Conservation (phyloP, 2,797 vertebrate species). For the Takifugu rubripes region DNA sequence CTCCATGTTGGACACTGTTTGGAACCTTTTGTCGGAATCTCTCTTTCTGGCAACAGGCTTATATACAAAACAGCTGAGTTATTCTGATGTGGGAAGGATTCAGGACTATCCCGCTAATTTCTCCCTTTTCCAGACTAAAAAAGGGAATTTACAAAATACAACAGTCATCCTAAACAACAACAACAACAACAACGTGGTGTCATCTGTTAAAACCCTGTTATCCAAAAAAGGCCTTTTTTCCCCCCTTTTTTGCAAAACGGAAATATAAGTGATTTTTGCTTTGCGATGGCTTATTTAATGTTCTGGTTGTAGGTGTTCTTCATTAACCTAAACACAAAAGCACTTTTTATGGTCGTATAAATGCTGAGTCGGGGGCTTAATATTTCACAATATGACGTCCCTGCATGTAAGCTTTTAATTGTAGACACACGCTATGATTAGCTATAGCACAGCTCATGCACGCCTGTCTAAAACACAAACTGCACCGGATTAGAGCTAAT, state of each 20-base stretch:
- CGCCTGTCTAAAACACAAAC: slow-evolving; percentile 59
- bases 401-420: slow-evolving; percentile 43
- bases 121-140: slow-evolving; percentile 24
- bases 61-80: slow-evolving; percentile 31
- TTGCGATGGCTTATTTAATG: slow-evolving; percentile 58
- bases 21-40: slow-evolving; percentile 49
- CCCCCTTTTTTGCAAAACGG: slow-evolving; percentile 36
- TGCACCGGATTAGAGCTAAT: slow-evolving; percentile 36
- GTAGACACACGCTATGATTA: slow-evolving; percentile 47
- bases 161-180: background rate
- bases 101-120: slow-evolving; percentile 20
- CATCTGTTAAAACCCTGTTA: slow-evolving; percentile 58
- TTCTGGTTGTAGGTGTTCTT: slow-evolving; percentile 33
- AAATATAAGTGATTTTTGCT: slow-evolving; percentile 45
- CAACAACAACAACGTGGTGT: slow-evolving; percentile 4
- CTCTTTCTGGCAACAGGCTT: slow-evolving; percentile 41
- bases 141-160: background rate
- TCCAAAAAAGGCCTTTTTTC: slow-evolving; percentile 48
- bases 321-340: slow-evolving; percentile 26
- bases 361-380: slow-evolving; percentile 45
- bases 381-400: slow-evolving; percentile 18
- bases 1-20: slow-evolving; percentile 55
- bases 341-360: slow-evolving; percentile 37
- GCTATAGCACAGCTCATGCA: slow-evolving; percentile 64
- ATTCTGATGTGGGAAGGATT: slow-evolving; percentile 21